Evolutionary conservation across 1,140 invertebrate genomes (phyloP).

Genomic region (Lasioglossum baleicum): DNA sequence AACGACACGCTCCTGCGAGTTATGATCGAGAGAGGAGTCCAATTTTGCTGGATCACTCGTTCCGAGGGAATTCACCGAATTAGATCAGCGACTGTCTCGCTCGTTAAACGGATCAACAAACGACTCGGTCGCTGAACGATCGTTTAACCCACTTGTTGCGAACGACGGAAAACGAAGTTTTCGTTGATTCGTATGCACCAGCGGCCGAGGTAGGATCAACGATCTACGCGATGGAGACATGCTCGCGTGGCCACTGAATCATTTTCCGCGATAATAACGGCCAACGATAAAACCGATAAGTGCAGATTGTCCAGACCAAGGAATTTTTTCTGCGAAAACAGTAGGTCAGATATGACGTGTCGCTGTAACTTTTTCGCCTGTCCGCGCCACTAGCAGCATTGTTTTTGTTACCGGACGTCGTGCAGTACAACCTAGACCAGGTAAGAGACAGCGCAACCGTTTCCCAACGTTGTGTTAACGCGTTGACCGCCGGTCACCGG

Average conservation of each 20-base stretch:
- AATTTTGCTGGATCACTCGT: neutral
- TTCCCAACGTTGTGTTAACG: too few relatives aligned
- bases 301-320: neutral
- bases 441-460: too few relatives aligned
- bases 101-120: neutral
- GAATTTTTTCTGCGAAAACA: neutral
- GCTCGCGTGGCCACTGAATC: conserved; percentile 11
- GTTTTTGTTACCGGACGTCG: neutral
- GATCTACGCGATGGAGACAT: conserved; percentile 15
- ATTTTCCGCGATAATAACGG: conserved; percentile 11
- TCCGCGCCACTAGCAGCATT: neutral
- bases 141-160: neutral
- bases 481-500: too few relatives aligned
- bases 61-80: neutral
- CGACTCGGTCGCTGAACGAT: neutral
- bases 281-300: conserved; percentile 15
- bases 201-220: neutral
- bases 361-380: neutral
- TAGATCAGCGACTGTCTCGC: neutral
- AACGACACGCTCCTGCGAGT: conserved; percentile 21
- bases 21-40: neutral
- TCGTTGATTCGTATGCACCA: neutral
- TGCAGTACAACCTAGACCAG: neutral
- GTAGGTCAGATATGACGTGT: conserved; percentile 24
- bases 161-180: neutral